A percentile compares a stretch with the other conserved stretches of the same genome.
These are phyloP conservation scores for Cyrtodaria siliqua DNA, from an alignment of 2,888 invertebrate genomes.

Conservation along the genomic window DNA sequence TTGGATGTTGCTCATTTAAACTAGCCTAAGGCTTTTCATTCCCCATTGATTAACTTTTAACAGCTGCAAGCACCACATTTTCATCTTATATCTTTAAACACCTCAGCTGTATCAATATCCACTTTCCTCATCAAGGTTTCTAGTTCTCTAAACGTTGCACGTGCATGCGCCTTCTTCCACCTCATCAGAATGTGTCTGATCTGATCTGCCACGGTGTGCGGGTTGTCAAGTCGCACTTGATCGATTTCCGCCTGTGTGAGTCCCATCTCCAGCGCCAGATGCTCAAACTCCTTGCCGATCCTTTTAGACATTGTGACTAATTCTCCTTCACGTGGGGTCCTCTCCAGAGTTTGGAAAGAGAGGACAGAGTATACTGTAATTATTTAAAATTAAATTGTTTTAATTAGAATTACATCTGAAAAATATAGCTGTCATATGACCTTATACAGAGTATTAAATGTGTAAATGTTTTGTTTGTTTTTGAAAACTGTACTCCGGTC, in stretches of 20 bases:
- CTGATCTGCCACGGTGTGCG: background rate
- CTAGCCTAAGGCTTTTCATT: no score
- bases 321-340: background rate
- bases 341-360: no score
- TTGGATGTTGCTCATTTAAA: no score
- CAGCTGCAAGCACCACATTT: no score
- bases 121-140: background rate
- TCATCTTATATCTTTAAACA: background rate
- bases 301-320: background rate
- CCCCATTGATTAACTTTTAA: no score
- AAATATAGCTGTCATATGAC: no score
- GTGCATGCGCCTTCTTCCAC: background rate
- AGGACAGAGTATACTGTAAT: no score
- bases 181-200: background rate
- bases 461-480: no score
- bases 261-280: constrained; percentile 1
- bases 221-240: background rate
- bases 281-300: constrained; percentile 2
- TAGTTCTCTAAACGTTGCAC: constrained; percentile 5
- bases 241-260: constrained; percentile 5
- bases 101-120: constrained; percentile 3
- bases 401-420: no score
- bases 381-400: no score
- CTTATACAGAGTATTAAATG: no score
- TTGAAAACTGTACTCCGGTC: no score